These are phyloP conservation scores for Ecliptopera silaceata DNA, from an alignment of 2,888 invertebrate species.

Conservation along the genomic window DNA sequence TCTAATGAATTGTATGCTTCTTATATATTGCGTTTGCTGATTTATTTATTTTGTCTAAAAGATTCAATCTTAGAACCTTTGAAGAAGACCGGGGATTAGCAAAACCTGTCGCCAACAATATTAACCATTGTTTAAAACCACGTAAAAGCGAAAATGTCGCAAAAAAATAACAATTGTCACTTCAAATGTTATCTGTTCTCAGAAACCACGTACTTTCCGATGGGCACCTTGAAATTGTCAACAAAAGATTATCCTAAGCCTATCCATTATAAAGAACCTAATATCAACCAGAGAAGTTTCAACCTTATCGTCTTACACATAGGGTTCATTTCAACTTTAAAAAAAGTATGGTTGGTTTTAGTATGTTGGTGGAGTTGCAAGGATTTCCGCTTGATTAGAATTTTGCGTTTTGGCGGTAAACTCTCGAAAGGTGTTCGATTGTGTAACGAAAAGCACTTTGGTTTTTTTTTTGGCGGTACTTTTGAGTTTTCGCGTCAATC, in stretches of 20 bases:
- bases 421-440: slow-evolving; percentile 75
- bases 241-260: slow-evolving; percentile 77
- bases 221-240: slow-evolving; percentile 67
- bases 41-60: too few relatives aligned
- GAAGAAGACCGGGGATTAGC: too few relatives aligned
- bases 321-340: too few relatives aligned
- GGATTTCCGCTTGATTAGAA: slow-evolving; percentile 60
- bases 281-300: slow-evolving; percentile 29
- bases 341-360: slow-evolving; percentile 24
- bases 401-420: slow-evolving; percentile 56
- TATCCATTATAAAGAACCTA: slow-evolving; percentile 42
- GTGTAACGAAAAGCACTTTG: slow-evolving; percentile 59
- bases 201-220: slow-evolving; percentile 57
- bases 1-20: too few relatives aligned
- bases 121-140: slow-evolving; percentile 23
- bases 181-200: slow-evolving; percentile 55
- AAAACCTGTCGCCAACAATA: slow-evolving; percentile 23
- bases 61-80: too few relatives aligned
- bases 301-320: slow-evolving; percentile 18
- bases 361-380: slow-evolving; percentile 29
- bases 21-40: too few relatives aligned
- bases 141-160: slow-evolving; percentile 15
- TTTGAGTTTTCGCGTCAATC: slow-evolving; percentile 58
- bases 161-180: slow-evolving; percentile 55
- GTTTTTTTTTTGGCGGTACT: slow-evolving; percentile 48